Evolutionary conservation across 2,888 invertebrate genomes (phyloP).

Genomic region (Salpingus planirostris): DNA sequence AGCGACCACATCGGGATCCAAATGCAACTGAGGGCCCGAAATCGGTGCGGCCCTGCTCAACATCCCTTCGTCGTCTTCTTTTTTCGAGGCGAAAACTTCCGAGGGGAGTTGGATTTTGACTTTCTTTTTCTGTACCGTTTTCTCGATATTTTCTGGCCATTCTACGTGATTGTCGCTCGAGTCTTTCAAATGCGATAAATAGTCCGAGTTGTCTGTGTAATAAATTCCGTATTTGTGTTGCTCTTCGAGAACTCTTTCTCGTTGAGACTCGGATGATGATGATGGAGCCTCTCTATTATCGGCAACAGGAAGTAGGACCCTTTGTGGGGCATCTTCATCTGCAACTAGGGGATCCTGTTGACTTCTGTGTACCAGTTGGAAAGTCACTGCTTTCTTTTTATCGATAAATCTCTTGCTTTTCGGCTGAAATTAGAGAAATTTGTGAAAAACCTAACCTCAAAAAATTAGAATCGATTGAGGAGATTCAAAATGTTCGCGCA

Average conservation of each 20-base stretch:
- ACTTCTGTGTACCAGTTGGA: slow-evolving; percentile 86
- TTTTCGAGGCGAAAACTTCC: slow-evolving; percentile 34
- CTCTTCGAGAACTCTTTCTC: slow-evolving; percentile 54
- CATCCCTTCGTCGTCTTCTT: slow-evolving; percentile 77
- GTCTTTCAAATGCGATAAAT: slow-evolving; percentile 81
- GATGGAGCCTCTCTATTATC: too few relatives aligned
- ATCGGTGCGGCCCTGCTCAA: slow-evolving; percentile 70
- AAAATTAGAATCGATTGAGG: too few relatives aligned
- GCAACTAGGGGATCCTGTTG: slow-evolving; percentile 86
- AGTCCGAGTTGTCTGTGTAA: slow-evolving; percentile 93
- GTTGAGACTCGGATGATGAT: slow-evolving; percentile 35
- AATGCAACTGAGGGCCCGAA: slow-evolving; percentile 52
- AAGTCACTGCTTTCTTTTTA: slow-evolving; percentile 83
- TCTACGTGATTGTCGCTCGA: slow-evolving; percentile 48
- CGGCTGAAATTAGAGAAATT: slow-evolving; percentile 18
- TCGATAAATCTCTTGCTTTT: slow-evolving; percentile 78
- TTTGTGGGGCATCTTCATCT: slow-evolving; percentile 83
- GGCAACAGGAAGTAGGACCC: slow-evolving; percentile 62
- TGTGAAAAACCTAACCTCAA: too few relatives aligned
- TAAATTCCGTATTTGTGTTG: slow-evolving; percentile 83
- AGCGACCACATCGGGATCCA: slow-evolving; percentile 89
- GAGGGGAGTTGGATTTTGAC: slow-evolving; percentile 22
- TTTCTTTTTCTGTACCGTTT: slow-evolving; percentile 20
- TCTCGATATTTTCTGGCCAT: slow-evolving; percentile 37
- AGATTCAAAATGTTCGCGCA: too few relatives aligned